Evolutionary conservation across 2,888 invertebrate species (phyloP), one percentile per base, ranked within the genome.

Genomic region (Platycheirus rosarum): DNA sequence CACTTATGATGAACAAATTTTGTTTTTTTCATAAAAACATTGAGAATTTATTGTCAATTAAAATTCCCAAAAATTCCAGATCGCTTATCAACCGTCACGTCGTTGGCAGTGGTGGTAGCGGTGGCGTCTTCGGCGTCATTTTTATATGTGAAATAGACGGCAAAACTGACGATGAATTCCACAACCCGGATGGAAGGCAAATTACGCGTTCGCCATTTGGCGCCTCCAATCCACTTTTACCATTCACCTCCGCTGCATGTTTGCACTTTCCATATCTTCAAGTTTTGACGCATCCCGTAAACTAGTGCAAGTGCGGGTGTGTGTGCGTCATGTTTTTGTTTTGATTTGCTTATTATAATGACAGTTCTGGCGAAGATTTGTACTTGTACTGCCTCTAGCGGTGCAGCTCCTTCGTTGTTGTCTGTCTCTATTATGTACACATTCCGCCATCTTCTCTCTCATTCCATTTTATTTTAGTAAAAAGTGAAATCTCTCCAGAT

Each of bases 41-140:
- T 14, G 62, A 49, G 62, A 80, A 75, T 77, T 76, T 82, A 82
- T 82, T 63, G 82, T 71, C 71, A 82, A 76, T 82, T 82, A 82
- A 82, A 73, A 82, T 82, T 71, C 71, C 35, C 29, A 53, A 40
- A 71, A 82, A 76, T 82, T 76, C 80, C 80, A 80, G 63, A 53
- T 42, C 55, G 57, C 37, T 49, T 63, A 48, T 49, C 35, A 48
- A 63, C 37, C 29, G 26, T 18, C 9, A n/a, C 14, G 23, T 57
- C 40, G 20, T 37, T 37, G 20, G 16, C 18, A 16, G 44, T 26
- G 44, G 4, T n/a, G 7, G 57, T 23, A 0, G 40, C 9, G 7
- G n/a, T 37, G 2, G 13, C 20, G 26, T 18, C 26, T 13, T 29
- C 29, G 11, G 49, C 49, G 26, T 13, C 23, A 32, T 23, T 18